Evolutionary conservation across 2,113 vertebrate species (phyloP).

Genomic region (Astatotilapia flaviijosephi): DNA sequence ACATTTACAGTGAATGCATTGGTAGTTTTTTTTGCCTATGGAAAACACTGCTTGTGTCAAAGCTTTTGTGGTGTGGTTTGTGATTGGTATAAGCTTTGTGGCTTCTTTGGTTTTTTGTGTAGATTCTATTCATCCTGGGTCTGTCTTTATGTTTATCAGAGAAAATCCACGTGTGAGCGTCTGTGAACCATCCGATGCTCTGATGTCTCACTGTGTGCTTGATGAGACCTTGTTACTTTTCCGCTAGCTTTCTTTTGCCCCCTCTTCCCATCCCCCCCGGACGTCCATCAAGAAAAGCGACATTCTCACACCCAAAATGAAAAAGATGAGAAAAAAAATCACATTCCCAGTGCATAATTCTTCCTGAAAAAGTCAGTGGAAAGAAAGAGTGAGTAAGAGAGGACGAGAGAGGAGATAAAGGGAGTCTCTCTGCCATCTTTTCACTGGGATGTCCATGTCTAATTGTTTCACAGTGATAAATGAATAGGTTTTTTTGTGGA

Average conservation of each 20-base stretch:
- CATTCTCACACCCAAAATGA: conserved; percentile 52
- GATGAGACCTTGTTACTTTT: conserved; percentile 51
- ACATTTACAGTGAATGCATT: background rate
- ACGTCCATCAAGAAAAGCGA: conserved; percentile 45
- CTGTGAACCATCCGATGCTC: conserved; percentile 32
- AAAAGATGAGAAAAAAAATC: conserved; percentile 22
- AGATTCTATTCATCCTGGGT: background rate
- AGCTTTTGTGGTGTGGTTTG: background rate
- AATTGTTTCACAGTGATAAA: conserved; percentile 69
- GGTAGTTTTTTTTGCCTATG: background rate
- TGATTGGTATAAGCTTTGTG: background rate
- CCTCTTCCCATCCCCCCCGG: conserved; percentile 8
- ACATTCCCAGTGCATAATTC: conserved; percentile 48
- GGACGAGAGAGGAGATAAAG: conserved; percentile 34
- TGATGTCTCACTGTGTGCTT: conserved; percentile 56
- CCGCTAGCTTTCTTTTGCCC: conserved; percentile 19
- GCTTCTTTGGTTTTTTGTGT: background rate
- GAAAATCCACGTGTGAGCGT: background rate
- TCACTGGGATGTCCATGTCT: conserved; percentile 65
- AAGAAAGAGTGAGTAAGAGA: conserved; percentile 19
- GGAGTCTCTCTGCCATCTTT: conserved; percentile 54
- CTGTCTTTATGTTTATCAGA: background rate
- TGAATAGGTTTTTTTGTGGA: conserved; percentile 66
- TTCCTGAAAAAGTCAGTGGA: conserved; percentile 39
- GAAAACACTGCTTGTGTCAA: background rate